Evolutionary conservation across 1,140 invertebrate genomes (phyloP).

Genomic region (Heliconius eleuchia): DNA sequence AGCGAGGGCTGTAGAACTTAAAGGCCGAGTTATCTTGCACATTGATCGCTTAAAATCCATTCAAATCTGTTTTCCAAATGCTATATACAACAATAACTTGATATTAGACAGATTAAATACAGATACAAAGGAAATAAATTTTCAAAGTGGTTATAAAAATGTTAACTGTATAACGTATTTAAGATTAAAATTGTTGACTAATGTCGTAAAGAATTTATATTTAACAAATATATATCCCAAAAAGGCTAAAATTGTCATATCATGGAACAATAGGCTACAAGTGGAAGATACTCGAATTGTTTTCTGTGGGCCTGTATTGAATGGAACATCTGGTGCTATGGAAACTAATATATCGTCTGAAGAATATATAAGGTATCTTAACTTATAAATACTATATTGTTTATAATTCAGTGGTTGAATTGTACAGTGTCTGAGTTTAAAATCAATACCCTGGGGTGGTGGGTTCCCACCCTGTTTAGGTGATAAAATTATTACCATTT

Average conservation of each 20-base stretch:
- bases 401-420: too few species aligned
- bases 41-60: slow-evolving; percentile 57
- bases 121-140: slow-evolving; percentile 35
- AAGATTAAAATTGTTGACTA: slow-evolving; percentile 61
- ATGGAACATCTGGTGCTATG: slow-evolving; percentile 72
- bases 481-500: too few species aligned
- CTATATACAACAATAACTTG: slow-evolving; percentile 46
- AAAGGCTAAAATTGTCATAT: slow-evolving; percentile 63
- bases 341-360: slow-evolving; percentile 66
- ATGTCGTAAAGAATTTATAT: slow-evolving; percentile 66
- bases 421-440: neutral
- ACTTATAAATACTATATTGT: neutral
- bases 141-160: slow-evolving; percentile 51
- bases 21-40: slow-evolving; percentile 60
- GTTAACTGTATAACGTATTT: slow-evolving; percentile 57
- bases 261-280: slow-evolving; percentile 70
- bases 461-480: too few species aligned
- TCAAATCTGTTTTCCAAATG: slow-evolving; percentile 49
- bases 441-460: neutral
- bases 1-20: slow-evolving; percentile 49
- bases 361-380: slow-evolving; percentile 68
- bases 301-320: slow-evolving; percentile 80
- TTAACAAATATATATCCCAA: slow-evolving; percentile 49
- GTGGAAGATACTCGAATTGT: slow-evolving; percentile 44
- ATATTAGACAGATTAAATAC: slow-evolving; percentile 46